Evolutionary conservation across 2,113 vertebrate genomes (phyloP).

Genomic region (Struthio camelus): DNA sequence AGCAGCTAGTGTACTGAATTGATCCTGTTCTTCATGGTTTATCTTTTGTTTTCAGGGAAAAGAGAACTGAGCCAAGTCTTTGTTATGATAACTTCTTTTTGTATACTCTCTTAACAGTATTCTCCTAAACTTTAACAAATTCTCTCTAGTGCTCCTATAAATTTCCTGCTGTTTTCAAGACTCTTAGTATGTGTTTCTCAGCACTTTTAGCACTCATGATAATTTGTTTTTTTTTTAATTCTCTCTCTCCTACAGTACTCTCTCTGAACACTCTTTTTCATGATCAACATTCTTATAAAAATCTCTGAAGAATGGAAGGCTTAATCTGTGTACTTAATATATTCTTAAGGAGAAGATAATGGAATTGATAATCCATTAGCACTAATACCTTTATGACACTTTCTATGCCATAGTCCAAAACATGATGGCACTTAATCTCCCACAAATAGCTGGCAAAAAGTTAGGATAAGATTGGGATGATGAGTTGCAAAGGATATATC

Average conservation of each 20-base stretch:
- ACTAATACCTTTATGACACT: background rate
- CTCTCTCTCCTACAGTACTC: background rate
- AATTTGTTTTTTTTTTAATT: background rate
- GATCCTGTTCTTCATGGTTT: background rate
- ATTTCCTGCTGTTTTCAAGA: background rate
- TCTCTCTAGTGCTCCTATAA: background rate
- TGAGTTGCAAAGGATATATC: background rate
- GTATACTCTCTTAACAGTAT: background rate
- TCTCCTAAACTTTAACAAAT: background rate
- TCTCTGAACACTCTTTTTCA: background rate
- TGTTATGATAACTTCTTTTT: background rate
- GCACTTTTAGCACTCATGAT: background rate
- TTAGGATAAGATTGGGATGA: background rate
- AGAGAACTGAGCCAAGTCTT: background rate
- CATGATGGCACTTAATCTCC: slow-evolving; percentile 27
- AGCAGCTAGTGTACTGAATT: background rate
- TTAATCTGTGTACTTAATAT: background rate
- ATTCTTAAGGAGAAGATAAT: background rate
- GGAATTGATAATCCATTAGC: background rate
- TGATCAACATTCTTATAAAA: background rate
- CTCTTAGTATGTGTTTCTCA: background rate
- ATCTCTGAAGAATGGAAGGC: background rate
- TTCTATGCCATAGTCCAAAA: slow-evolving; percentile 29
- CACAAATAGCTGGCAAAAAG: slow-evolving; percentile 14
- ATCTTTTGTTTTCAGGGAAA: background rate